These are phyloP conservation scores for Piprites chloris DNA, from an alignment of 2,113 vertebrate genomes.

Conservation along the genomic window DNA sequence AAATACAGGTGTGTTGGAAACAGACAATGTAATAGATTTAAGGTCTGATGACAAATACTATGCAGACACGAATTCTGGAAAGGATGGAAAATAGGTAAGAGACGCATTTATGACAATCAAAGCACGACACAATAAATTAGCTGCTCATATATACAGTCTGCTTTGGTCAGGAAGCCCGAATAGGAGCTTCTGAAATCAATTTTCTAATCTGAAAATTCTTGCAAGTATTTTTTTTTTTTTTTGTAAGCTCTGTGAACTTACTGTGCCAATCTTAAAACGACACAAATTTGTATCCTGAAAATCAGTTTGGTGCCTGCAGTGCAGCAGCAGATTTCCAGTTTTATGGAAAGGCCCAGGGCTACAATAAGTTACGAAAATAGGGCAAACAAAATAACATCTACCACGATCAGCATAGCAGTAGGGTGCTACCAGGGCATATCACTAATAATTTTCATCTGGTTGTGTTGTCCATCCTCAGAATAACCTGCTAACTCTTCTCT, in stretches of 20 bases:
- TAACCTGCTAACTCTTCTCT: background rate
- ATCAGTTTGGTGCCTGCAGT: background rate
- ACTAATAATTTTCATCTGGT: background rate
- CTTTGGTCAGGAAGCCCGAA: background rate
- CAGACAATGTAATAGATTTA: background rate
- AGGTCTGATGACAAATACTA: background rate
- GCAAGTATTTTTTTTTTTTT: background rate
- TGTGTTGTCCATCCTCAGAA: background rate
- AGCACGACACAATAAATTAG: background rate
- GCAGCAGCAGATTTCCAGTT: background rate
- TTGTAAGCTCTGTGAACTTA: background rate
- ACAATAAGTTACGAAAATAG: background rate
- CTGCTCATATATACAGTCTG: background rate
- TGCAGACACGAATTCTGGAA: background rate
- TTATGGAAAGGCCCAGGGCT: background rate
- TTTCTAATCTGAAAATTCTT: background rate
- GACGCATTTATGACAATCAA: background rate
- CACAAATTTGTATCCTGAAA: background rate
- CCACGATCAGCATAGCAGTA: background rate
- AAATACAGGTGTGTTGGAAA: background rate
- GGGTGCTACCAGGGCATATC: background rate
- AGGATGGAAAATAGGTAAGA: background rate
- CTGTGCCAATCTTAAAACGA: background rate
- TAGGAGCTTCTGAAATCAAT: background rate
- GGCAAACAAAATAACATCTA: background rate